A percentile compares a stretch with the other conserved stretches of the same genome.
These are phyloP conservation scores for Drosophila ironensis DNA, from an alignment of 1,140 invertebrate genomes.

Conservation along the genomic window DNA sequence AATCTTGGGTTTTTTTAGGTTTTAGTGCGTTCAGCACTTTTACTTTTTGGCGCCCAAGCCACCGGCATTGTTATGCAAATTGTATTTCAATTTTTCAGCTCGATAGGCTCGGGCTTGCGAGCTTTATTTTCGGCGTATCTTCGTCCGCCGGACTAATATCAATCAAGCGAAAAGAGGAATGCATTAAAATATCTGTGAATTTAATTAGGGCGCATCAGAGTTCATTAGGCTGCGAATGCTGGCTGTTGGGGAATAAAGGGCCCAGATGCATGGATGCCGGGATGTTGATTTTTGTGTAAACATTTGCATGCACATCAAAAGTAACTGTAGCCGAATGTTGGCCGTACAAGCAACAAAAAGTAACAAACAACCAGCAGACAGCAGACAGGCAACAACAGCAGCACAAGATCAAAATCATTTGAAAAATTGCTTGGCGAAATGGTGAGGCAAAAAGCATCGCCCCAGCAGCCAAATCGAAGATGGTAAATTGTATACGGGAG, in stretches of 20 bases:
- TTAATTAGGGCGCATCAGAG: slow-evolving; percentile 35
- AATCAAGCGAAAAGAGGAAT: slow-evolving; percentile 17
- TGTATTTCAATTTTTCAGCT: slow-evolving; percentile 14
- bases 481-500: slow-evolving; percentile 1
- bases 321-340: slow-evolving; percentile 43
- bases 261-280: background rate
- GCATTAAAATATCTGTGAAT: slow-evolving; percentile 2
- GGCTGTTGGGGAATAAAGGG: too few species aligned
- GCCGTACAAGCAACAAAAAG: slow-evolving; percentile 37
- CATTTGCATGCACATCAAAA: slow-evolving; percentile 57
- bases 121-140: slow-evolving; percentile 9
- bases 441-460: background rate
- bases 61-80: slow-evolving; percentile 37
- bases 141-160: background rate
- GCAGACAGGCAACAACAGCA: slow-evolving; percentile 26
- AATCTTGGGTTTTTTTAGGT: slow-evolving; percentile 18
- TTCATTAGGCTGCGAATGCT: slow-evolving; percentile 5
- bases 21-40: slow-evolving; percentile 61
- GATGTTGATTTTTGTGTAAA: slow-evolving; percentile 35
- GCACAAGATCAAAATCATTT: slow-evolving; percentile 51
- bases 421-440: slow-evolving; percentile 48
- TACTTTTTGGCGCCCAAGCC: slow-evolving; percentile 42
- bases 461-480: slow-evolving; percentile 30
- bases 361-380: slow-evolving; percentile 18
- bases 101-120: background rate